Evolutionary conservation across 2,113 vertebrate species (phyloP).

Genomic region (Rhodinocichla rosea): DNA sequence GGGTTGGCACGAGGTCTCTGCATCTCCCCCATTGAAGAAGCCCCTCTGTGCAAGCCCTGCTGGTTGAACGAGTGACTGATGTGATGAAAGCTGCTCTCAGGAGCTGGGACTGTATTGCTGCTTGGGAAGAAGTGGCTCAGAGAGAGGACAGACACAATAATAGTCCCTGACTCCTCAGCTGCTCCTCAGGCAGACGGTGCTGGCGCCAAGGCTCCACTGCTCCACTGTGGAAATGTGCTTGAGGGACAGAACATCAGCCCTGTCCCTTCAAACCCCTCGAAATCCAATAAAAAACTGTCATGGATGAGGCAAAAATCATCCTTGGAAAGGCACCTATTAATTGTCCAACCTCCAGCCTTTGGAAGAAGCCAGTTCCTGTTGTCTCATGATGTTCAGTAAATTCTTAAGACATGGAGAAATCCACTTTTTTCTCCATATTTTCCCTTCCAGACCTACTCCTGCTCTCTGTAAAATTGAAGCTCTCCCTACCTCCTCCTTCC

Average conservation of each 20-base stretch:
- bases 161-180: neutral
- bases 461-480: neutral
- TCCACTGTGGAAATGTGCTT: accelerated
- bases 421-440: neutral
- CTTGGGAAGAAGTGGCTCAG: accelerated
- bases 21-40: accelerated
- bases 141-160: neutral
- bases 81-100: neutral
- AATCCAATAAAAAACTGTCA: neutral
- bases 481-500: neutral
- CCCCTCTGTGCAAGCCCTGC: neutral
- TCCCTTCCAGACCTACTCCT: neutral
- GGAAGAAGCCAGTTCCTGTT: neutral
- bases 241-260: neutral
- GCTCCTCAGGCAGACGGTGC: accelerated
- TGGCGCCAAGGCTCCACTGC: accelerated
- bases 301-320: neutral
- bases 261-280: neutral
- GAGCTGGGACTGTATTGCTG: neutral
- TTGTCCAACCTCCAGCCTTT: neutral
- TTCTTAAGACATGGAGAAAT: neutral
- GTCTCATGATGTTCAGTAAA: neutral
- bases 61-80: neutral
- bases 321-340: neutral
- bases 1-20: neutral